These are phyloP conservation scores for Trachelus troglodyta DNA, from an alignment of 2,888 invertebrate species.

Conservation along the genomic window DNA sequence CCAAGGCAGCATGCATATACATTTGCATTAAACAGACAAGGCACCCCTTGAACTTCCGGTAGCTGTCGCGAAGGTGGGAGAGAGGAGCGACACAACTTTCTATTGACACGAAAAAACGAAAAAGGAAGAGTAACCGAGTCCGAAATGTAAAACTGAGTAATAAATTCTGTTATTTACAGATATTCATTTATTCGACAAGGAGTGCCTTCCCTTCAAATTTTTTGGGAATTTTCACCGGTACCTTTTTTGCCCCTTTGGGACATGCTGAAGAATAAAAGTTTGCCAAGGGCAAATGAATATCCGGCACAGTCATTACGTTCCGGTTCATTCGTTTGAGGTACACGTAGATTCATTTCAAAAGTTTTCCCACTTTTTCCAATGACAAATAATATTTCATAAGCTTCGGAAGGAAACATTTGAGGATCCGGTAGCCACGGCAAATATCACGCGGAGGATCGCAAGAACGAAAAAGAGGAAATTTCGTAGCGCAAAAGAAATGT, in stretches of 20 bases:
- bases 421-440: neutral
- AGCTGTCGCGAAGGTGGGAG: neutral
- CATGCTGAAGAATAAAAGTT: neutral
- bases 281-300: neutral
- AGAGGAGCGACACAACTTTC: neutral
- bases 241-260: neutral
- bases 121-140: neutral
- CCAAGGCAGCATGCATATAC: neutral
- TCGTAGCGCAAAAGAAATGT: neutral
- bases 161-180: neutral
- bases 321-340: neutral
- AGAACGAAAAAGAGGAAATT: neutral
- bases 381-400: too few species aligned
- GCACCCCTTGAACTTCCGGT: neutral
- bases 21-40: neutral
- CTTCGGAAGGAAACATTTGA: too few species aligned
- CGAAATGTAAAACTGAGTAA: neutral
- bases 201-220: neutral
- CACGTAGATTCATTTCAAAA: neutral
- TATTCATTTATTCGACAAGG: neutral
- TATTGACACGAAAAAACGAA: neutral
- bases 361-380: too few species aligned
- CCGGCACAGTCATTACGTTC: neutral
- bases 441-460: neutral
- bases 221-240: neutral